These are phyloP conservation scores for Neotragus pygmaeus DNA, from an alignment of 2,113 vertebrate species.

Conservation along the genomic window DNA sequence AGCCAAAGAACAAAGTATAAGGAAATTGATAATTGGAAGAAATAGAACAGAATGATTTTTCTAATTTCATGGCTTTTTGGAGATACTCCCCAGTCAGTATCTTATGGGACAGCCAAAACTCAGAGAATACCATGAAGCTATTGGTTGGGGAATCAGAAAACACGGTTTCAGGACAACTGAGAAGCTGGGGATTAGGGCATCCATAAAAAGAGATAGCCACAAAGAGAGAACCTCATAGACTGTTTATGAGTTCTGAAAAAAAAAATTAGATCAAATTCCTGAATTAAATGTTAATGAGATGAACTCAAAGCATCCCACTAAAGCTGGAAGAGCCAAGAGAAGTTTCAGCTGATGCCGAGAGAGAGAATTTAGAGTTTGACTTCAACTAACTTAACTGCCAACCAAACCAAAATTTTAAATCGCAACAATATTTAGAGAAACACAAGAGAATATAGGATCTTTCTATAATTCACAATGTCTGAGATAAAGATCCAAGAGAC, in stretches of 20 bases:
- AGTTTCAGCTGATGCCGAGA: not conserved
- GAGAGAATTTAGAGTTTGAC: not conserved
- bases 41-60: not conserved
- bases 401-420: not conserved
- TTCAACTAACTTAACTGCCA: not conserved
- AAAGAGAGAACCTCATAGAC: not conserved
- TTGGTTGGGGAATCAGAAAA: not conserved
- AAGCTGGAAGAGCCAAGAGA: not conserved
- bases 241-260: slow-evolving; percentile 2
- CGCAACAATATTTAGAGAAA: not conserved
- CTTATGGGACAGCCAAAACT: not conserved
- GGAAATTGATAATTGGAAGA: not conserved
- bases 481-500: not conserved
- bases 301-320: not conserved
- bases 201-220: not conserved
- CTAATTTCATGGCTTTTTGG: not conserved
- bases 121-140: not conserved
- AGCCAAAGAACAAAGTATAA: not conserved
- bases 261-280: not conserved
- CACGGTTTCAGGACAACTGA: not conserved
- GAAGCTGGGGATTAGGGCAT: not conserved
- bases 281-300: not conserved
- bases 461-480: not conserved
- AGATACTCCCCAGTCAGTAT: not conserved
- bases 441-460: not conserved